Percentiles rank a stretch among this genome's conserved stretches.
Conservation (phyloP, 2,797 vertebrate species). For the Bryconaethiops microstoma region DNA sequence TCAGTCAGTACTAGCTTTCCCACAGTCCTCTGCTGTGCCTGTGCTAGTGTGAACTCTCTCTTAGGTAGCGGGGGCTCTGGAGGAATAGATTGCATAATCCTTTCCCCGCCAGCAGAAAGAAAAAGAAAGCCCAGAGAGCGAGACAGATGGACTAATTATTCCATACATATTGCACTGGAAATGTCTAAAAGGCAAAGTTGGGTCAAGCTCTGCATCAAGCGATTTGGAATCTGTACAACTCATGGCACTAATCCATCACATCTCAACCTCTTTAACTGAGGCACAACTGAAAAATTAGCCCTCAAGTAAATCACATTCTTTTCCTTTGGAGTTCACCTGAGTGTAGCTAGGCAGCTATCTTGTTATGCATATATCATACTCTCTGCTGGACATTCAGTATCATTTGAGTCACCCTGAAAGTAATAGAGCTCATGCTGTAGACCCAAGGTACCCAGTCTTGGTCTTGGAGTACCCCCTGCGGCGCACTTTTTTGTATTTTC, state of each 20-base stretch:
- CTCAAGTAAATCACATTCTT: slow-evolving; percentile 6
- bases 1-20: slow-evolving; percentile 42
- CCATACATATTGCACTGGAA: slow-evolving; percentile 37
- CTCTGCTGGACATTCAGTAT: neutral
- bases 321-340: slow-evolving; percentile 21
- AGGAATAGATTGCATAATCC: slow-evolving; percentile 73
- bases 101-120: slow-evolving; percentile 63
- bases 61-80: slow-evolving; percentile 52
- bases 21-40: slow-evolving; percentile 49
- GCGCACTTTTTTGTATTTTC: no score
- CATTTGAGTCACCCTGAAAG: neutral
- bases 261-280: neutral
- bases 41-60: slow-evolving; percentile 48
- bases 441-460: slow-evolving; percentile 7
- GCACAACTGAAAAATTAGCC: neutral
- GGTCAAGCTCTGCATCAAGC: slow-evolving; percentile 34
- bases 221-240: slow-evolving; percentile 8
- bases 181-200: slow-evolving; percentile 28
- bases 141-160: slow-evolving; percentile 56
- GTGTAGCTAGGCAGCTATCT: slow-evolving; percentile 21
- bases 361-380: neutral
- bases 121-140: slow-evolving; percentile 62
- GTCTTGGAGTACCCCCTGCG: no score
- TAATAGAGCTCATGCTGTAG: slow-evolving; percentile 1
- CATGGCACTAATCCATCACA: slow-evolving; percentile 2